Evolutionary conservation across 2,888 invertebrate species (phyloP), one percentile per base, ranked within the genome.

Genomic region (Eupithecia vulgata): DNA sequence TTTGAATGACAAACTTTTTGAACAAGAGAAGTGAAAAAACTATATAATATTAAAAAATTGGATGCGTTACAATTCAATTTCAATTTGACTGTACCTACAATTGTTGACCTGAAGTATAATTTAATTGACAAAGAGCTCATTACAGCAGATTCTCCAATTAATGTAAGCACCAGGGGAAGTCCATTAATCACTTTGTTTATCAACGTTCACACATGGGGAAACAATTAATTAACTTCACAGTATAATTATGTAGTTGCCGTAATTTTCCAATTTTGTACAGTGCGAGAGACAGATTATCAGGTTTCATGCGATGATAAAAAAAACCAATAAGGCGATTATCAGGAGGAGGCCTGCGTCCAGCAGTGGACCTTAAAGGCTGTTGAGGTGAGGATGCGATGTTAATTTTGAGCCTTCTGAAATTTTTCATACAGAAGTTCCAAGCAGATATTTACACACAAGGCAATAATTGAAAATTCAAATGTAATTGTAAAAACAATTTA

Each of bases 201-300:
- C 34, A 64, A 48, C 59, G 37, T 61, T 40, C 59, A 48, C 61
- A 34, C 57, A 73, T 42, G 40, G 25, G 25, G 15, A 70, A 34
- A 66, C 64, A 70, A 70, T 74, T 65, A 74, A 74, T 68, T 62
- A 57, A 21, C 37, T 65, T 68, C 34, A 66, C 42, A 68, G n/a
- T 68, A 68, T 59, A 66, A 73, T 69, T 72, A n/a, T n/a, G n/a
- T n/a, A 67, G 40, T 45, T 61, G 8, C 65, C 40, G 67, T 48
- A 62, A 52, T 73, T 69, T 70, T 48, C 13, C 57, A 52, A 67
- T 48, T 67, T 37, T 37, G 45, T 45, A 35, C 45, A 52, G 68
- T 62, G 25, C 30, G 17, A n/a, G 48, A 57, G 34, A 15, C 61
- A 17, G 25, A 1, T 45, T 17, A 64, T 64, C n/a, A 21, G 12